Conservation (phyloP, 1,140 invertebrate species). For the Bombus waltoni region DNA sequence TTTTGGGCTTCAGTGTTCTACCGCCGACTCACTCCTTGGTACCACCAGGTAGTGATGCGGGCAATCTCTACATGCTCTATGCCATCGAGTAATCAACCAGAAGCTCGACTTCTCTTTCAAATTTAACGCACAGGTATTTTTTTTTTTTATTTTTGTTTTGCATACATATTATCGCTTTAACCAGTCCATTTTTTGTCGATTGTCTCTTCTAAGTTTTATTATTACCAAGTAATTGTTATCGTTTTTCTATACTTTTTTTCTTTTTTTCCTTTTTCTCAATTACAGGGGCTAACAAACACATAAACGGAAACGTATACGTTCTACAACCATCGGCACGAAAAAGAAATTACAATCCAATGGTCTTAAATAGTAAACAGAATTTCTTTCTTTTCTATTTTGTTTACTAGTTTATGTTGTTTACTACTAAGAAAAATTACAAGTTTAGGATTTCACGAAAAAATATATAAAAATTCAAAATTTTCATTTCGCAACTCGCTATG, state of each 20-base stretch:
- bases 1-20: conserved; percentile 95
- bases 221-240: neutral
- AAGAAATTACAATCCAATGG: neutral
- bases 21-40: conserved; percentile 91
- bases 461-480: neutral
- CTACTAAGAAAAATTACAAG: neutral
- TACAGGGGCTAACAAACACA: conserved; percentile 39
- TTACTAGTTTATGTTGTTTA: neutral
- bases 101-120: conserved; percentile 73
- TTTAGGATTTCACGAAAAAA: neutral
- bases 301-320: neutral
- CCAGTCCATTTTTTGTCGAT: neutral
- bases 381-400: neutral
- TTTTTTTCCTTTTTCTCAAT: conserved; percentile 39
- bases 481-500: neutral
- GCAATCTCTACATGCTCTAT: conserved; percentile 91
- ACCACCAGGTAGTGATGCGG: conserved; percentile 85
- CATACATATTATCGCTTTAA: neutral
- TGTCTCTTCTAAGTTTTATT: neutral
- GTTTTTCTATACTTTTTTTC: conserved; percentile 23
- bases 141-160: neutral
- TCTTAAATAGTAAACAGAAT: neutral
- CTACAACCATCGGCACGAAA: neutral
- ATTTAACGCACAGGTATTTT: conserved; percentile 77
- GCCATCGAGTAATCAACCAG: conserved; percentile 87